These are phyloP conservation scores for Campylomormyrus numenius DNA, from an alignment of 2,113 vertebrate species.

Conservation along the genomic window DNA sequence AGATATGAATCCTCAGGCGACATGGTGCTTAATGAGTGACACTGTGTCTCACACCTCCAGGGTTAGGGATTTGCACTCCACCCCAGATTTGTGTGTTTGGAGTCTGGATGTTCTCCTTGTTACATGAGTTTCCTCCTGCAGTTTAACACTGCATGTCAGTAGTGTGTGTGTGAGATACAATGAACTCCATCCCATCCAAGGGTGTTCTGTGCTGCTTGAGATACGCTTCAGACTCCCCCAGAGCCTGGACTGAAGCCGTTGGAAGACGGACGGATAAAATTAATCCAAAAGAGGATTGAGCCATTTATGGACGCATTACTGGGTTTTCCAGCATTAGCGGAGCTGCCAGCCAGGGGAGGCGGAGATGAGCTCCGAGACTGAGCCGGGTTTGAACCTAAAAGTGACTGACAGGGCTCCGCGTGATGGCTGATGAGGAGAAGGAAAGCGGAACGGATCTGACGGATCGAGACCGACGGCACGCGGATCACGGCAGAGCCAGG, in stretches of 20 bases:
- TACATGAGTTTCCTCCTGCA: background rate
- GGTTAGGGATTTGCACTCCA: background rate
- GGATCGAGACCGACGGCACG: background rate
- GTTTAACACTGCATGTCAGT: background rate
- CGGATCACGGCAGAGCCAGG: background rate
- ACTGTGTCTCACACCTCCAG: background rate
- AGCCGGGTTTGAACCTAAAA: background rate
- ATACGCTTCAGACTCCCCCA: background rate
- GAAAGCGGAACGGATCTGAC: constrained; percentile 3
- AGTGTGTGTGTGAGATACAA: background rate
- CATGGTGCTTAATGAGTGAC: background rate
- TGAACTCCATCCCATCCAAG: background rate
- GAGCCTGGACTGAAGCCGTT: background rate
- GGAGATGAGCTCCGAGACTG: background rate
- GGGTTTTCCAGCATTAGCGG: background rate
- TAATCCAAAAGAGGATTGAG: background rate
- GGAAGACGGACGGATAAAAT: background rate
- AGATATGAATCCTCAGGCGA: background rate
- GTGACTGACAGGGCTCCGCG: background rate
- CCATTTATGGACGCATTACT: background rate
- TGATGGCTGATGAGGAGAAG: background rate
- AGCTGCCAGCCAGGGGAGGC: background rate
- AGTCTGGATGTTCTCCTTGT: background rate
- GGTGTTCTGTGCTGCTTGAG: background rate
- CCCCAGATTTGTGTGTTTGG: background rate